Conservation (phyloP, 2,113 vertebrate genomes). For the Smithornis capensis region DNA sequence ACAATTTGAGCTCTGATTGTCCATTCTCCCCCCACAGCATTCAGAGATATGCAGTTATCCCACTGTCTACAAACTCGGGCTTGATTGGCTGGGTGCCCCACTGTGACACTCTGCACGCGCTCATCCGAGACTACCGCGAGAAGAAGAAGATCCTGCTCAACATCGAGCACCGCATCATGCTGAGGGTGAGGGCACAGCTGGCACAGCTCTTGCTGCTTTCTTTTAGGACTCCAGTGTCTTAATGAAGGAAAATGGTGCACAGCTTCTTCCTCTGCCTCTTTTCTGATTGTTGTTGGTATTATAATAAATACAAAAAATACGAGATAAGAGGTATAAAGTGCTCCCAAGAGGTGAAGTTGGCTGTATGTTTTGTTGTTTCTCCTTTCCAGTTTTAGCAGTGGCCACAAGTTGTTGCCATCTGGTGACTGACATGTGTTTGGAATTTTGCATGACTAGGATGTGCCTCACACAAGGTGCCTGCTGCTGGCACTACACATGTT, state of each 20-base stretch:
- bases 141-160: constrained; percentile 99
- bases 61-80: constrained; percentile 95
- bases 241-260: background rate
- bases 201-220: background rate
- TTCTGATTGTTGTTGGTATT: background rate
- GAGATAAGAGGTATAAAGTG: background rate
- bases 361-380: background rate
- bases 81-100: constrained; percentile 98
- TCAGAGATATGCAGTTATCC: constrained; percentile 96
- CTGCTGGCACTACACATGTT: background rate
- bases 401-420: background rate
- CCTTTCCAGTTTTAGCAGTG: background rate
- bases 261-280: background rate
- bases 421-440: background rate
- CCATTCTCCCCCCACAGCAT: constrained; percentile 75
- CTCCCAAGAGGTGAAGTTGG: background rate
- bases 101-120: constrained; percentile 95
- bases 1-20: background rate
- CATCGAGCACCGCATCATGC: constrained; percentile 98
- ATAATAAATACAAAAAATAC: background rate
- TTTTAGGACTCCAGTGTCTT: background rate
- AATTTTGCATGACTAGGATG: background rate
- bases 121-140: constrained; percentile 97
- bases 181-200: constrained; percentile 78
- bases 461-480: background rate